Evolutionary conservation across 2,888 invertebrate species (phyloP).

Genomic region (Coenonympha glycerion): DNA sequence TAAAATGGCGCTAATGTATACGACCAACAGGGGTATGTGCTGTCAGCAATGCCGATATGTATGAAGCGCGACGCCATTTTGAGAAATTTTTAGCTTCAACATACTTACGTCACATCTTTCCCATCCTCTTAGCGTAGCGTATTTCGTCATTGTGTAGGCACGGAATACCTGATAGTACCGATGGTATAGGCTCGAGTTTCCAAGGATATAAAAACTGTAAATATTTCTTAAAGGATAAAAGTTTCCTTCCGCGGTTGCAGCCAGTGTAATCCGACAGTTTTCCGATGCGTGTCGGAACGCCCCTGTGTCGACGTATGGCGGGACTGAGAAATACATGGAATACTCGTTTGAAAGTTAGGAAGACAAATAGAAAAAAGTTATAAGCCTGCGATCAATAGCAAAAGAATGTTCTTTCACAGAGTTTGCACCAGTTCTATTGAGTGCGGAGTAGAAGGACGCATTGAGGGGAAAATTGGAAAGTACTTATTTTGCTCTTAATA

Average conservation of each 20-base stretch:
- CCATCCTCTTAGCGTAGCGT: no score
- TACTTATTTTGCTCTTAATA: no score
- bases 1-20: no score
- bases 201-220: conserved; percentile 39
- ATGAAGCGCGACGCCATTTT: no score
- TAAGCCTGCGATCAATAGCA: conserved; percentile 11
- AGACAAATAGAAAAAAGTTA: conserved; percentile 23
- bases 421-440: conserved; percentile 1
- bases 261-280: conserved; percentile 46
- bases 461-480: background rate
- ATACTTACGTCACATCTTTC: no score
- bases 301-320: conserved; percentile 26
- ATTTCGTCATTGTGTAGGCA: no score
- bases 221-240: conserved; percentile 49
- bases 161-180: no score
- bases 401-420: conserved; percentile 2
- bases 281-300: conserved; percentile 30
- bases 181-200: conserved; percentile 37
- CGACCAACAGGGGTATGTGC: no score
- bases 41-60: no score
- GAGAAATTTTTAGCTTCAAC: no score
- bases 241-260: conserved; percentile 43
- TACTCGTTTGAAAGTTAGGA: conserved; percentile 25
- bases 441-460: background rate
- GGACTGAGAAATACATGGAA: conserved; percentile 24